phyloP scores from a whole-genome alignment of 2,797 vertebrate genomes.

The Rachycentron canadum region DNA sequence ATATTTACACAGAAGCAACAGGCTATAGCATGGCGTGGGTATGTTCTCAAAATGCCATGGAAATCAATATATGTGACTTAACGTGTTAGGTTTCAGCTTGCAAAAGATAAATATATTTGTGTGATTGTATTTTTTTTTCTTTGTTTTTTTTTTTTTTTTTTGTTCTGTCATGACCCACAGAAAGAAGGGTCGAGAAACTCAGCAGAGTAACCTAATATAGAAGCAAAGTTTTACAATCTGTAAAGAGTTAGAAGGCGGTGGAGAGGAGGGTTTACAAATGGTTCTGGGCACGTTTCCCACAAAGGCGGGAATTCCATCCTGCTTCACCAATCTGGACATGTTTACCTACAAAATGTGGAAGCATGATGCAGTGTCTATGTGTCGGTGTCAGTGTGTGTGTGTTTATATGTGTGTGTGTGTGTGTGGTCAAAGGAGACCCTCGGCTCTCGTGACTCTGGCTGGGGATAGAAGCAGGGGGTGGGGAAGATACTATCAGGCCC shows the following conservation, averaged over 20 bases:
- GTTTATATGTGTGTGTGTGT: constrained; percentile 77
- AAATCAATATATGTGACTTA: constrained; percentile 39
- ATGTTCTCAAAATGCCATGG: constrained; percentile 28
- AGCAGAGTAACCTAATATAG: constrained; percentile 71
- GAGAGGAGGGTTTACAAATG: constrained; percentile 80
- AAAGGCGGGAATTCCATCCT: constrained; percentile 73
- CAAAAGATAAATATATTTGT: constrained; percentile 42
- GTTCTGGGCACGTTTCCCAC: constrained; percentile 83
- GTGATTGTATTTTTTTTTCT: constrained; percentile 36
- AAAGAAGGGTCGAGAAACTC: constrained; percentile 55
- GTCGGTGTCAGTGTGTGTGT: constrained; percentile 65
- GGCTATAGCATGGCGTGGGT: constrained; percentile 11
- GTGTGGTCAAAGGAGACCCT: constrained; percentile 86
- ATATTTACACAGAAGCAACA: constrained; percentile 66
- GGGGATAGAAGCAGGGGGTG: constrained; percentile 80
- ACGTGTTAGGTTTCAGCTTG: constrained; percentile 33
- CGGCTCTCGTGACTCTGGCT: constrained; percentile 83
- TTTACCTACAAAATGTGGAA: constrained; percentile 85
- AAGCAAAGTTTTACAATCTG: constrained; percentile 81
- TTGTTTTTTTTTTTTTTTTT: constrained; percentile 32
- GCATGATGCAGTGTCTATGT: constrained; percentile 70
- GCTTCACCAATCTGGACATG: constrained; percentile 84
- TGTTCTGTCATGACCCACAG: constrained; percentile 36
- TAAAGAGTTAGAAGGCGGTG: constrained; percentile 77
- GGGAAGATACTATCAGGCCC: constrained; percentile 84